Evolutionary conservation across 2,888 invertebrate genomes (phyloP).

Genomic region (Polydesmus complanatus): DNA sequence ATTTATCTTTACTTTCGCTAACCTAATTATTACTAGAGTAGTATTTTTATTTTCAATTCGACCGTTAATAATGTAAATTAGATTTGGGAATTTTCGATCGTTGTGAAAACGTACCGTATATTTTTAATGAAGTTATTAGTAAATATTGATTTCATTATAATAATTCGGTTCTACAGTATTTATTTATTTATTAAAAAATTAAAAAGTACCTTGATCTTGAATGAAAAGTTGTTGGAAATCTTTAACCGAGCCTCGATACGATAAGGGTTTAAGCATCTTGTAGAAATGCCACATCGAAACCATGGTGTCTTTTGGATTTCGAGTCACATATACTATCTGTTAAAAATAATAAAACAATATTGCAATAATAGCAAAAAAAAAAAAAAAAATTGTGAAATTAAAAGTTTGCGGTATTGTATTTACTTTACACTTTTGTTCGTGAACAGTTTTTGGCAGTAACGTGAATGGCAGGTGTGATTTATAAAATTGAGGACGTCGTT

Average conservation of each 20-base stretch:
- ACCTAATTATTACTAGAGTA: too few relatives aligned
- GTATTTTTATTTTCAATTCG: too few relatives aligned
- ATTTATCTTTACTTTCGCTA: too few relatives aligned
- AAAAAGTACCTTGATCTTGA: slow-evolving; percentile 4
- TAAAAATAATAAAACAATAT: not conserved
- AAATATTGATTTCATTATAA: too few relatives aligned
- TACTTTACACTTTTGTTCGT: slow-evolving; percentile 7
- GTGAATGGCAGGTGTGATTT: slow-evolving; percentile 7
- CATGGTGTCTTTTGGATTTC: slow-evolving; percentile 15
- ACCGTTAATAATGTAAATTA: too few relatives aligned
- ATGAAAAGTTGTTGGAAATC: slow-evolving; percentile 7
- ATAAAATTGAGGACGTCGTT: not conserved
- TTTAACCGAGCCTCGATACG: slow-evolving; percentile 3
- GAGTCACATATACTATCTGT: slow-evolving; percentile 10
- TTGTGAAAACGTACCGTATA: too few relatives aligned
- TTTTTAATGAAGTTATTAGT: too few relatives aligned
- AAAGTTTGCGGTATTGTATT: not conserved
- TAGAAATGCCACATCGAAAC: slow-evolving; percentile 13
- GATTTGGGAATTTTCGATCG: too few relatives aligned
- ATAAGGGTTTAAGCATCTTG: slow-evolving; percentile 1
- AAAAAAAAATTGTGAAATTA: not conserved
- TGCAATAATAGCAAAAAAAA: not conserved
- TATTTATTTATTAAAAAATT: too few relatives aligned
- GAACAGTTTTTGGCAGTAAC: slow-evolving; percentile 3
- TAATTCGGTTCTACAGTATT: too few relatives aligned